These are phyloP conservation scores for Cliona cf. orientalis DNA, from an alignment of 37 sponge, comb jelly and placozoan species.

Conservation along the genomic window DNA sequence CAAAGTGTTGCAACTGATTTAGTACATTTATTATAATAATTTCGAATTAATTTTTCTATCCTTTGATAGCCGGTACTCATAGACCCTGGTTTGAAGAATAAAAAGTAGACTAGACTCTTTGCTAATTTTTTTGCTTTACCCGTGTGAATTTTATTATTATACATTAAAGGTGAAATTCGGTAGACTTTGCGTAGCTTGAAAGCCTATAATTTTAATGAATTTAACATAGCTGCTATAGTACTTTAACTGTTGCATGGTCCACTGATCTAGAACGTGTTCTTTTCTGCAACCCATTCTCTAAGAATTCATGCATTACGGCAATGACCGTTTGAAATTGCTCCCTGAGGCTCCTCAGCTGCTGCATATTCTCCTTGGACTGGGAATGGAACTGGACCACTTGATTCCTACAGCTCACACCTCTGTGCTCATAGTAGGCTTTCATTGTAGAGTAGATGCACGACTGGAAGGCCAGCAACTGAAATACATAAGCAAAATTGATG, in stretches of 20 bases:
- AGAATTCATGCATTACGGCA: constrained; percentile 21
- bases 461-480: constrained; percentile 47
- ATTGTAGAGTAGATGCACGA: constrained; percentile 6
- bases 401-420: constrained; percentile 11
- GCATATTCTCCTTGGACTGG: constrained; percentile 1
- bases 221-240: neutral
- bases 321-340: constrained; percentile 32
- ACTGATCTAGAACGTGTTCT: neutral
- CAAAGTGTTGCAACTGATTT: too few relatives aligned
- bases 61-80: too few relatives aligned
- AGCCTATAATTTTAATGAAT: too few relatives aligned
- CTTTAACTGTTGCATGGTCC: neutral
- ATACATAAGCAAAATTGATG: neutral
- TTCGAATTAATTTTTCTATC: too few relatives aligned
- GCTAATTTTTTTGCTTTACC: too few relatives aligned
- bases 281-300: too few relatives aligned
- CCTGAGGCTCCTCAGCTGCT: constrained; percentile 1
- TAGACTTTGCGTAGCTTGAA: too few relatives aligned
- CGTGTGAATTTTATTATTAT: too few relatives aligned
- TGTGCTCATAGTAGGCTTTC: constrained; percentile 34
- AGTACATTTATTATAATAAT: too few relatives aligned
- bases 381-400: constrained; percentile 1
- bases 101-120: too few relatives aligned
- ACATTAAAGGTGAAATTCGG: too few relatives aligned
- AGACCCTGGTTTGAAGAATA: too few relatives aligned